These are phyloP conservation scores for Crotalus viridis DNA, from an alignment of 2,113 vertebrate species.

Conservation along the genomic window DNA sequence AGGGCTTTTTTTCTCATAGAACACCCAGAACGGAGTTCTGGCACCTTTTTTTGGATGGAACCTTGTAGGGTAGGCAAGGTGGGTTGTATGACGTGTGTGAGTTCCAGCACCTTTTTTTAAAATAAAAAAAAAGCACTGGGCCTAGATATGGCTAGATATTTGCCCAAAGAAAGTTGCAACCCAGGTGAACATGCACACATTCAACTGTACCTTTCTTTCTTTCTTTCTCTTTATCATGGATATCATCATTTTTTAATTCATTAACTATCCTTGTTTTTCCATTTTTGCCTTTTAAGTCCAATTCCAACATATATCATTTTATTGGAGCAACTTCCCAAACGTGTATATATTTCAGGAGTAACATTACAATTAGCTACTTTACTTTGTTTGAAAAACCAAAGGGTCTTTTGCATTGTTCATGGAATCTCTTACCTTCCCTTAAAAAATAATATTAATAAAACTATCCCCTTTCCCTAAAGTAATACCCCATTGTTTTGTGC, in stretches of 20 bases:
- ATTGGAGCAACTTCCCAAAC: background rate
- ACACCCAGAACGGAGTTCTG: too few species aligned
- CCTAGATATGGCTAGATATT: background rate
- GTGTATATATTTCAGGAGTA: background rate
- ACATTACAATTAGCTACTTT: background rate
- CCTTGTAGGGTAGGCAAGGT: too few species aligned
- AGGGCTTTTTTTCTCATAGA: too few species aligned
- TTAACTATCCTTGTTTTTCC: background rate
- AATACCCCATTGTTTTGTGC: background rate
- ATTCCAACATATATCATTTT: background rate
- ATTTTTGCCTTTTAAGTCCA: background rate
- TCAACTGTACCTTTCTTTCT: background rate
- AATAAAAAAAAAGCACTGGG: background rate
- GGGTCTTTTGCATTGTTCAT: background rate
- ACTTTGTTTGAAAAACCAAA: background rate
- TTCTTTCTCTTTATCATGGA: background rate
- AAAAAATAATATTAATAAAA: background rate
- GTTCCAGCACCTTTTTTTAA: too few species aligned
- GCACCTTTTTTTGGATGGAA: too few species aligned
- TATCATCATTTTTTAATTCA: background rate
- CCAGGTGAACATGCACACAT: background rate
- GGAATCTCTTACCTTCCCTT: background rate
- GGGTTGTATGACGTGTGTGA: too few species aligned
- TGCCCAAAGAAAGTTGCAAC: background rate
- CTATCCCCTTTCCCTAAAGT: background rate